These are phyloP conservation scores for Aricia agestis DNA, from an alignment of 1,140 invertebrate species.

Conservation along the genomic window DNA sequence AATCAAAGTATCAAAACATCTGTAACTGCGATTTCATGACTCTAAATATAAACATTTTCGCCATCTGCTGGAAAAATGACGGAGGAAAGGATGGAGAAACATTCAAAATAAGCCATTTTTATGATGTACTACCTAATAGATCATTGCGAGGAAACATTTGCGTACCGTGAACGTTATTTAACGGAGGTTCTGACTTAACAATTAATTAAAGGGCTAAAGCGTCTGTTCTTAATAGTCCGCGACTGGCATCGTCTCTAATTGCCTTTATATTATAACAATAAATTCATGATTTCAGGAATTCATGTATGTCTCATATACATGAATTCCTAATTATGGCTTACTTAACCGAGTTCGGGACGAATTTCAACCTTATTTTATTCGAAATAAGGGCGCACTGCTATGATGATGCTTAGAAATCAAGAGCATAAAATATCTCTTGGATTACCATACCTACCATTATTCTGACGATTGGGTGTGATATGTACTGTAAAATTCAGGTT, in stretches of 20 bases:
- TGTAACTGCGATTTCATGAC: no score
- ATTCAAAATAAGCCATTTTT: not conserved
- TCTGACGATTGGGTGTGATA: not conserved
- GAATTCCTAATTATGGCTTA: constrained; percentile 14
- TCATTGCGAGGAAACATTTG: constrained; percentile 17
- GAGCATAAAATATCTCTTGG: not conserved
- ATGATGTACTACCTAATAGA: constrained; percentile 16
- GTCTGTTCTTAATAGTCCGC: constrained; percentile 52
- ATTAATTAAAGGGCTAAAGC: constrained; percentile 49
- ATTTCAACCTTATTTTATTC: not conserved
- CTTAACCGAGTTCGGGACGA: not conserved
- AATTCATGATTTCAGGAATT: constrained; percentile 26
- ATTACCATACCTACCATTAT: not conserved
- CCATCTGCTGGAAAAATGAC: no score
- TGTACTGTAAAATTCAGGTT: not conserved
- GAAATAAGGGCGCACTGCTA: not conserved
- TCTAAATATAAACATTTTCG: no score
- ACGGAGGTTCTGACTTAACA: constrained; percentile 34
- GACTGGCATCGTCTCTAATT: constrained; percentile 47
- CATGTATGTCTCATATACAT: constrained; percentile 15
- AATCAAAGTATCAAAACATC: no score
- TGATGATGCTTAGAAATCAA: not conserved
- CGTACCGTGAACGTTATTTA: constrained; percentile 27
- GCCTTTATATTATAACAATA: constrained; percentile 36
- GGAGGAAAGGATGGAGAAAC: not conserved